Base-by-base conservation (phyloP, 2,797 vertebrate genomes). In the Selene dorsalis region DNA sequence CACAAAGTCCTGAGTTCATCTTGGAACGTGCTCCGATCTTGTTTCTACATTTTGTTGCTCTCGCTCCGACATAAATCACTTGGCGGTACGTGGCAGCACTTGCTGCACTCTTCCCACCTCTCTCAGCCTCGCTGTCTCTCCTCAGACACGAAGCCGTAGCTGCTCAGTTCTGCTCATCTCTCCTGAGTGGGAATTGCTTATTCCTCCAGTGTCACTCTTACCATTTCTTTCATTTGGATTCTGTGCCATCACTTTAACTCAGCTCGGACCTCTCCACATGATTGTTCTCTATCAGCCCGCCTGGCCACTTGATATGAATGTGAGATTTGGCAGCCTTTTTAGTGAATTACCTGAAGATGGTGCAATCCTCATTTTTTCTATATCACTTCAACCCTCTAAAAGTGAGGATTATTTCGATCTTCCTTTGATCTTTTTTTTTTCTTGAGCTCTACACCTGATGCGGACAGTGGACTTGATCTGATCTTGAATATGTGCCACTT, bases 41-140 rank as follows among this genome's bases (percentile, higher is more conserved):
- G 91, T 92, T 91, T 89, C 83, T 84, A 87, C 87, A 84, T 88
- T 91, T 84, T 58, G 83, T 84, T 89, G 76, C 82, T 74, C 70
- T 77, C 2, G n/a, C 62, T 3, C 41, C 48, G 82, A 88, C 88
- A 91, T 92, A 90, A 90, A 89, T 91, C 88, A 93, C 84, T 67
- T 17, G 63, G 47, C 75, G 62, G 73, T 72, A 78, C 26, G 56
- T 63, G 18, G 72, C 79, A 71, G 74, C 74, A 80, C 85, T 74
- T 78, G 66, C 83, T 82, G 79, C 84, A 75, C 67, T 81, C 75
- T 75, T 50, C 28, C 74, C 73, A 56, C 57, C 57, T 61, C 57
- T 63, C 14, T 9, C 78, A 69, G 69, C 65, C 61, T 65, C 12
- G 16, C 62, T 56, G 32, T 61, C 20, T 80, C 73, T 76, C 55